Evolutionary conservation across 2,113 vertebrate genomes (phyloP).

Genomic region (Callaeas wilsoni): DNA sequence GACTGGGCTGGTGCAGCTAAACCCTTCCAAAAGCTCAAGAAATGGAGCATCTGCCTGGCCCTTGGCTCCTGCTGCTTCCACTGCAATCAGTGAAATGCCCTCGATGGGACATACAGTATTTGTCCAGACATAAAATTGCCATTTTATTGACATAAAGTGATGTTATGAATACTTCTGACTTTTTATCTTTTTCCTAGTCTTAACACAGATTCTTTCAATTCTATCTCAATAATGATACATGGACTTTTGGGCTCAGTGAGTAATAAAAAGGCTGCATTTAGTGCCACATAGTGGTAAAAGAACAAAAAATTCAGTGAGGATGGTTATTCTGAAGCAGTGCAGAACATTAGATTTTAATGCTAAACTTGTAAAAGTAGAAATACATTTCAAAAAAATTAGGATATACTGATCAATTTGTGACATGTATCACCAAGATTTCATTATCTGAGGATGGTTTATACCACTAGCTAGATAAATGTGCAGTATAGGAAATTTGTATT

Average conservation of each 20-base stretch:
- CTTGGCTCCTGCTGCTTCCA: not conserved
- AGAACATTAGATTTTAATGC: not conserved
- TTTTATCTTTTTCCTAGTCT: not conserved
- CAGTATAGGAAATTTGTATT: not conserved
- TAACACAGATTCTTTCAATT: not conserved
- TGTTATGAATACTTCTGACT: not conserved
- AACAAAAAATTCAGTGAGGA: not conserved
- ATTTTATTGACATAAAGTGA: not conserved
- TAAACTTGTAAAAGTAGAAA: not conserved
- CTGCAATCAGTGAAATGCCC: not conserved
- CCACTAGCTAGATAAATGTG: not conserved
- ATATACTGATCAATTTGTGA: not conserved
- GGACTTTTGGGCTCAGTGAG: not conserved
- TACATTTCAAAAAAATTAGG: not conserved
- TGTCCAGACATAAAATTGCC: not conserved
- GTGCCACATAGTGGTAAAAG: constrained; percentile 35
- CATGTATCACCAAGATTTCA: not conserved
- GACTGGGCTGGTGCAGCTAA: not conserved
- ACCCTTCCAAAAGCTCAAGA: not conserved
- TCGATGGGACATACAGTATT: rapidly evolving
- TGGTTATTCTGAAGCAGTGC: not conserved
- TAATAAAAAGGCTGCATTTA: not conserved
- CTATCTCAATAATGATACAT: not conserved
- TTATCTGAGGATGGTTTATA: not conserved
- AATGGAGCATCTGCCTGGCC: not conserved